Conservation (phyloP, 2,888 invertebrate genomes). For the Trileptium ribeirensis region DNA sequence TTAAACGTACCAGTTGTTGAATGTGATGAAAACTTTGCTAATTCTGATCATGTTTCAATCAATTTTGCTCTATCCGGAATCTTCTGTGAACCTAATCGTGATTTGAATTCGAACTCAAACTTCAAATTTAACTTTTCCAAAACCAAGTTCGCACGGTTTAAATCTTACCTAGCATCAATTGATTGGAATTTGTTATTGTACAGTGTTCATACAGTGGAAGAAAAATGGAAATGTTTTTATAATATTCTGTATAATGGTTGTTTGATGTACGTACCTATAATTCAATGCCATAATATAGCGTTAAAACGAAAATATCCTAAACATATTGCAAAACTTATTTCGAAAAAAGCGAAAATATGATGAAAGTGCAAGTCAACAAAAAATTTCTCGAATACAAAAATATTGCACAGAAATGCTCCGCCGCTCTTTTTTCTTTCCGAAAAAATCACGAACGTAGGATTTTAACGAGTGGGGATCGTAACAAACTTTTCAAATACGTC, state of each 20-base stretch:
- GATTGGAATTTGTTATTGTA: neutral
- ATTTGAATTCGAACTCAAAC: no score
- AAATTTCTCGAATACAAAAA: neutral
- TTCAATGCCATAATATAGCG: neutral
- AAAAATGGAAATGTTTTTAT: neutral
- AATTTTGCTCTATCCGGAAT: neutral
- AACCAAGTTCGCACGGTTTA: no score
- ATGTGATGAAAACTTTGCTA: neutral
- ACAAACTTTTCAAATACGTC: neutral
- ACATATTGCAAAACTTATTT: neutral
- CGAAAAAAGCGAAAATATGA: neutral
- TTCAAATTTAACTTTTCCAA: no score
- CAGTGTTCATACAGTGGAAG: neutral
- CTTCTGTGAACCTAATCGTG: neutral
- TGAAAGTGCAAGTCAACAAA: neutral
- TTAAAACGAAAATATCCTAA: neutral
- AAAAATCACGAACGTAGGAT: neutral
- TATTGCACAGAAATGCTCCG: no score
- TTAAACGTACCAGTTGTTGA: neutral
- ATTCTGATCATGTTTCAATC: neutral
- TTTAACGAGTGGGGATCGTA: neutral
- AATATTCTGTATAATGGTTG: neutral
- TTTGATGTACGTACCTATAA: neutral
- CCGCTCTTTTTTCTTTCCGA: no score
- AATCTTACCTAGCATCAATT: neutral